phyloP scores from a whole-genome alignment of 2,888 invertebrate species.

The Tetheella fluctuosa region DNA sequence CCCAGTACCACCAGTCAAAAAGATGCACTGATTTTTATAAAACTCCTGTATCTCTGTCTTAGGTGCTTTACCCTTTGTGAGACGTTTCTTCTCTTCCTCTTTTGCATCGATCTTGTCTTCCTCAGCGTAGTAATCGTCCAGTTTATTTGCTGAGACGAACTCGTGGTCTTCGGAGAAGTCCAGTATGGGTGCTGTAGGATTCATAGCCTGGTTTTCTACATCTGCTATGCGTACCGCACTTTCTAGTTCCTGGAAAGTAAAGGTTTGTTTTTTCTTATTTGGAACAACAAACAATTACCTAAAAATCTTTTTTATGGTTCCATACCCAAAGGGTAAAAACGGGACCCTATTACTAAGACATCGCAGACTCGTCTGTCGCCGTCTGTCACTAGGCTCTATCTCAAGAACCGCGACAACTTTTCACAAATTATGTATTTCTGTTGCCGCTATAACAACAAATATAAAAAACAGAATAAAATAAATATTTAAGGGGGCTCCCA shows the following conservation, averaged over 20 bases:
- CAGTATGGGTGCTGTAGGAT: slow-evolving; percentile 66
- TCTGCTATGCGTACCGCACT: slow-evolving; percentile 64
- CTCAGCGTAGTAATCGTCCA: slow-evolving; percentile 78
- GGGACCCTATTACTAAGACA: too few species aligned
- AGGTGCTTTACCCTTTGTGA: slow-evolving; percentile 74
- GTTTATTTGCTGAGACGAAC: slow-evolving; percentile 76
- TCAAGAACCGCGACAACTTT: too few species aligned
- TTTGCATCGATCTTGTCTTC: slow-evolving; percentile 73
- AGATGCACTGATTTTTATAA: slow-evolving; percentile 74
- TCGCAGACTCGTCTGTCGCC: too few species aligned
- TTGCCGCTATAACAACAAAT: too few species aligned
- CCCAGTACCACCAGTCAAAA: slow-evolving; percentile 78
- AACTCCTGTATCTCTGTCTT: slow-evolving; percentile 70
- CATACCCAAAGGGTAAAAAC: too few species aligned
- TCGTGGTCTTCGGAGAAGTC: slow-evolving; percentile 82
- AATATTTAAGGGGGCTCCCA: too few species aligned
- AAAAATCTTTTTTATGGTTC: too few species aligned
- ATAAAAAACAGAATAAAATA: too few species aligned
- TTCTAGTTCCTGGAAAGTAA: slow-evolving; percentile 62
- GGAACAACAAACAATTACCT: too few species aligned
- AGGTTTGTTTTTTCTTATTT: too few species aligned
- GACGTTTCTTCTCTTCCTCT: slow-evolving; percentile 72
- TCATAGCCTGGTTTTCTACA: slow-evolving; percentile 71
- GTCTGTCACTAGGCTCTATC: too few species aligned
- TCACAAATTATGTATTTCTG: too few species aligned